These are phyloP conservation scores for Abramis brama DNA, from an alignment of 2,113 vertebrate species.

Conservation along the genomic window DNA sequence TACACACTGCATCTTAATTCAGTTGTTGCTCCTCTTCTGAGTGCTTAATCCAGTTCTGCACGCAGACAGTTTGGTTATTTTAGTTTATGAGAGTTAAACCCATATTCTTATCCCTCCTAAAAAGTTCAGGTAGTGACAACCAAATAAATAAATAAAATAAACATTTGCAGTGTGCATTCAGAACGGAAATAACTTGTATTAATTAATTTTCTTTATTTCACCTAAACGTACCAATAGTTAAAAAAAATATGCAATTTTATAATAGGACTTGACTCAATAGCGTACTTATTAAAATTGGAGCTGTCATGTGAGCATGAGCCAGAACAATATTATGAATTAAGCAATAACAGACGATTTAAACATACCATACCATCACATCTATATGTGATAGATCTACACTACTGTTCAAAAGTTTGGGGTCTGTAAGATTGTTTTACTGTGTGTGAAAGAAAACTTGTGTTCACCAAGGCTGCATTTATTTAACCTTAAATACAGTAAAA, in stretches of 20 bases:
- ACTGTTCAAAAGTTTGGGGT: not conserved
- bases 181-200: not conserved
- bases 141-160: not conserved
- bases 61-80: not conserved
- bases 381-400: not conserved
- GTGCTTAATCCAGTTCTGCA: slow-evolving; percentile 1
- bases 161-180: not conserved
- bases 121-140: not conserved
- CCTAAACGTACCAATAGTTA: not conserved
- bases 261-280: no score
- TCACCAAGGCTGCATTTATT: no score
- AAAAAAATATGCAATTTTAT: no score
- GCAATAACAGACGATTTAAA: not conserved
- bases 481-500: no score
- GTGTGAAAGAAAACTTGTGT: no score
- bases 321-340: not conserved
- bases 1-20: not conserved
- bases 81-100: not conserved
- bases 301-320: no score
- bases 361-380: no score
- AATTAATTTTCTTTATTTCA: not conserved
- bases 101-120: not conserved
- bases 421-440: no score
- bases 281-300: no score
- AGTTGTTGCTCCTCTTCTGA: not conserved